Evolutionary conservation across 2,888 invertebrate genomes (phyloP), one percentile per base, ranked within the genome.

Genomic region (Pristionchus mayeri): DNA sequence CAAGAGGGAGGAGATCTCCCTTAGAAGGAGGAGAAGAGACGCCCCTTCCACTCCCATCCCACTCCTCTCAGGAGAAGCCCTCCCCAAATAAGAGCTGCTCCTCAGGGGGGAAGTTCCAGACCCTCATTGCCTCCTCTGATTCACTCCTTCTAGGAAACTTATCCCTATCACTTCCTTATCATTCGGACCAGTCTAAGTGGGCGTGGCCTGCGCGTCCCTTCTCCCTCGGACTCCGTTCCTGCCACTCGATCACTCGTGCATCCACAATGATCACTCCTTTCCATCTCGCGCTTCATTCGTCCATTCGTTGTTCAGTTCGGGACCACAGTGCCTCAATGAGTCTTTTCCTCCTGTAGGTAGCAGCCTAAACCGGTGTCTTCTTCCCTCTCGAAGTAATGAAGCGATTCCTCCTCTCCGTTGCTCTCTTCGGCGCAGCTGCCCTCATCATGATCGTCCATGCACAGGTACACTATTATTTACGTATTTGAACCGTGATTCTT

Each of bases 391-490:
- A 50, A 24, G n/a, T 40, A 16, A 76, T 88, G 89, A 88, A 88
- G 87, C 86, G 86, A 88, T 85, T 89, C 84, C 86, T 88, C 54
- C 83, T 89, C 71, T 88, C 89, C 83, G 71, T 88, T 84, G 86
- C 86, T 84, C 82, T 88, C 76, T 86, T 88, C 87, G 87, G 87
- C 37, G 88, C 89, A 21, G 87, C 87, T 71, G 87, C 87, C 85
- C 87, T 87, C 85, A 84, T 88, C 24, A 85, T 88, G 50, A 44
- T 83, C 21, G 87, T 85, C 60, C 85, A 87, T 79, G 89, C 89
- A n/a, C 87, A 79, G 54, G 79, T 79, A 54, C 21, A 6, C 6
- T 24, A 16, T 34, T 24, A 16, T 34, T 37, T 67, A 67, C 13
- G n/a, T n/a, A n/a, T n/a, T n/a, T n/a, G n/a, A n/a, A n/a, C n/a